Base-by-base conservation (phyloP, 2,113 vertebrate species). In the Sander lucioperca region DNA sequence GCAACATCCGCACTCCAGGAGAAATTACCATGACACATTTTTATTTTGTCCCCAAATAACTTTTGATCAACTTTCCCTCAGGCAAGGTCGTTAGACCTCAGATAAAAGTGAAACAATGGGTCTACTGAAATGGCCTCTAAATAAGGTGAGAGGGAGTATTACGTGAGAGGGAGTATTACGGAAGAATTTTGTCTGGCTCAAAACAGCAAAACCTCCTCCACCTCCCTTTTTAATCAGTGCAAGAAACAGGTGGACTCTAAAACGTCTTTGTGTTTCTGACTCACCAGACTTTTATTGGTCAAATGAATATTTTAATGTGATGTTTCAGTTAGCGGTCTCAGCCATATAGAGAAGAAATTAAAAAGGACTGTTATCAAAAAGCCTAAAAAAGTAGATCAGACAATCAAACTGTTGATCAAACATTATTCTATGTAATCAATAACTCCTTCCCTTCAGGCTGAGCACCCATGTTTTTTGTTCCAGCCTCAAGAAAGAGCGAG, bases 1-100 rank as follows among this genome's bases (percentile, higher is more conserved):
- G 61, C 83, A 92, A 85, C 86, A 90, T 90, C 85, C 89, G 89
- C 67, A 74, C 74, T 76, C 33, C 68, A 72, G 58, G 61, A 83
- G 47, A 77, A 59, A 82, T 82, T 25, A 80, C 39, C 25, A 77
- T 78, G 53, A 78, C 2, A 13, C 59, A 45, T 48, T 64, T 78
- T 56, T 67, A 79, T 77, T 81, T 84, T 82, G 73, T 87, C 48
- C 68, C 51, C n/a, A 83, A 43, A 82, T 74, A 56, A 65, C 76
- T 76, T 63, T 82, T 82, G 83, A 85, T 82, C 51, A 51, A 36
- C 45, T 64, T 84, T 3, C 43, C 78, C 12, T 74, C 65, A 51
- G 79, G 79, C 81, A 62, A 16, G 14, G 45, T 56, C 18, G 30
- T 43, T 63, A 30, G 25, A 73, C 53, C 43, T 30, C 27, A 59